Evolutionary conservation across 2,113 vertebrate genomes (phyloP).

Genomic region (Cryptomyrus ogoouensis): DNA sequence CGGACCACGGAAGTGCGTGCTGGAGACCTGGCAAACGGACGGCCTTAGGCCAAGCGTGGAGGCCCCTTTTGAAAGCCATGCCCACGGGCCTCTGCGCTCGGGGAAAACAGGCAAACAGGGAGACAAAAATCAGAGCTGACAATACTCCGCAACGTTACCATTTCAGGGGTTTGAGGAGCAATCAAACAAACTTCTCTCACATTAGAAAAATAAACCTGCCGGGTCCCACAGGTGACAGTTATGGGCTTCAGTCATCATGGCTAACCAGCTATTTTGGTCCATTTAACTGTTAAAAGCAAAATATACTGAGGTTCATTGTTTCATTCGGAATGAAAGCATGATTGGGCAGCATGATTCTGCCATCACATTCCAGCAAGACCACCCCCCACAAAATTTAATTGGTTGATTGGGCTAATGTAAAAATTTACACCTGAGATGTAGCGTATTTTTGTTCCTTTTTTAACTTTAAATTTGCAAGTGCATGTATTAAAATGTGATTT

Average conservation of each 20-base stretch:
- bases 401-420: neutral
- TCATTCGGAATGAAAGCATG: neutral
- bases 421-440: neutral
- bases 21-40: neutral
- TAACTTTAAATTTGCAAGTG: neutral
- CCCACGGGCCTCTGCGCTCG: neutral
- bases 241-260: neutral
- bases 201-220: neutral
- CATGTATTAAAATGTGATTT: neutral
- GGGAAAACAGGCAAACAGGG: neutral
- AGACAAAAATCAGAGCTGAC: neutral
- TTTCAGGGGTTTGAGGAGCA: neutral
- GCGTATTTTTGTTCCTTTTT: neutral
- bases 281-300: neutral
- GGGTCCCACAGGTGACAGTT: neutral
- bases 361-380: neutral
- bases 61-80: neutral
- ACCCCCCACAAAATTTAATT: neutral
- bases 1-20: neutral
- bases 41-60: neutral
- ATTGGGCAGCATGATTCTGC: neutral
- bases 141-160: neutral
- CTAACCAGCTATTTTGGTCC: neutral
- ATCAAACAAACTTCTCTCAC: neutral
- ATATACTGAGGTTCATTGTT: neutral